Percentiles rank a stretch among this genome's conserved stretches.
Conservation (phyloP, 2,888 invertebrate species). For the Cistogaster globosa region DNA sequence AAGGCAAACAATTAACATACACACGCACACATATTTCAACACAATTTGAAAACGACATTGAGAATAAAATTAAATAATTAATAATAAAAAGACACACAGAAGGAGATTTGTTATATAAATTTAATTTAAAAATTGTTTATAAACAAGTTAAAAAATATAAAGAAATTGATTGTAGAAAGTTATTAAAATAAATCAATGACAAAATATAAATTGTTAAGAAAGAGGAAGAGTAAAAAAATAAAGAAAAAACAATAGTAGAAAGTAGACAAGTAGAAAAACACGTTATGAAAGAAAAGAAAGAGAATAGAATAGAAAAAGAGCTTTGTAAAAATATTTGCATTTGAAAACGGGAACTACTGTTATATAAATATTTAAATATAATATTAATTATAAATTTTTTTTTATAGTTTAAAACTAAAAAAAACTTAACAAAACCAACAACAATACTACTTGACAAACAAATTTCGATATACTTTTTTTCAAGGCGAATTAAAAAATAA, state of each 20-base stretch:
- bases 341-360: slow-evolving; percentile 15
- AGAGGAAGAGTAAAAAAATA: slow-evolving; percentile 5
- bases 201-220: background rate
- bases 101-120: slow-evolving; percentile 16
- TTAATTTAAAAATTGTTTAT: background rate
- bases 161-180: slow-evolving; percentile 2
- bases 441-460: slow-evolving; percentile 22
- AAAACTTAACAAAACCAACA: slow-evolving; percentile 35
- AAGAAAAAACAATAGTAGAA: slow-evolving; percentile 44
- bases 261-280: slow-evolving; percentile 62
- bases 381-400: background rate
- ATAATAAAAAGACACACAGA: slow-evolving; percentile 12
- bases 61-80: slow-evolving; percentile 26
- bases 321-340: slow-evolving; percentile 64
- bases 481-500: too few species aligned
- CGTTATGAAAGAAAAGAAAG: slow-evolving; percentile 62
- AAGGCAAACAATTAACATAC: slow-evolving; percentile 33
- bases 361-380: background rate
- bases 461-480: too few species aligned
- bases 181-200: slow-evolving; percentile 8
- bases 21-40: background rate
- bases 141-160: slow-evolving; percentile 9
- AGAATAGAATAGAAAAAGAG: slow-evolving; percentile 56
- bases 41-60: slow-evolving; percentile 50
- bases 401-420: background rate